These are phyloP conservation scores for Polyergus mexicanus DNA, from an alignment of 1,140 invertebrate genomes.

Conservation along the genomic window DNA sequence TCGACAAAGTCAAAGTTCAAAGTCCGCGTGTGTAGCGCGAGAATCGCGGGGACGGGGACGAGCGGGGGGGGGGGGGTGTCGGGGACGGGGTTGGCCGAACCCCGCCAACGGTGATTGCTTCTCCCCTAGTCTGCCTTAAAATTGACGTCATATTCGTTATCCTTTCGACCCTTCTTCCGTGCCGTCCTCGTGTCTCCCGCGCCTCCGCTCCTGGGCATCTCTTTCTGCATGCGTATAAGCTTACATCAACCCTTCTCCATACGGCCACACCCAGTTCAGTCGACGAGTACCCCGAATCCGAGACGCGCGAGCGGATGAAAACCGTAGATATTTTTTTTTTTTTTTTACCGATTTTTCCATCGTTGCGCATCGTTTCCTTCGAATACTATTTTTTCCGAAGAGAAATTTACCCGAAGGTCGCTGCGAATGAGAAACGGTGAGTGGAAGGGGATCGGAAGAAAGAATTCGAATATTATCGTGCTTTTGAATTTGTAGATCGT, in stretches of 20 bases:
- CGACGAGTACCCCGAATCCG: constrained; percentile 67
- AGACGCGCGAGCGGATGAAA: constrained; percentile 71
- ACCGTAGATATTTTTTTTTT: constrained; percentile 29
- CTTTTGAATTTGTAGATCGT: constrained; percentile 47
- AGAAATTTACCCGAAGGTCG: constrained; percentile 27
- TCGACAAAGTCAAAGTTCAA: constrained; percentile 79
- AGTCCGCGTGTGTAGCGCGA: constrained; percentile 76
- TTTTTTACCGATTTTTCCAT: constrained; percentile 52
- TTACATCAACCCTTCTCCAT: constrained; percentile 77
- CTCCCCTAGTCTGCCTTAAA: constrained; percentile 82
- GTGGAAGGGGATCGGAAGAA: neutral
- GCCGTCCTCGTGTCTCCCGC: constrained; percentile 72
- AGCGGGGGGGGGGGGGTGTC: constrained; percentile 16
- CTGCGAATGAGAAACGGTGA: constrained; percentile 43
- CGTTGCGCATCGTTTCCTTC: constrained; percentile 40
- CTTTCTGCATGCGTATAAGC: constrained; percentile 79
- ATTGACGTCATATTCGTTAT: constrained; percentile 86
- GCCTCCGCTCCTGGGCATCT: constrained; percentile 73
- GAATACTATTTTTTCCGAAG: constrained; percentile 30
- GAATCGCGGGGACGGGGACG: constrained; percentile 62
- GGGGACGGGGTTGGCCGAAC: constrained; percentile 70
- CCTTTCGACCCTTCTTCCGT: constrained; percentile 84
- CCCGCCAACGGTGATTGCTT: constrained; percentile 82
- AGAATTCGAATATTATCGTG: constrained; percentile 34
- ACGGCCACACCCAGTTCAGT: constrained; percentile 76